Evolutionary conservation across 2,888 invertebrate species (phyloP).

Genomic region (Ornithoptera priamus): DNA sequence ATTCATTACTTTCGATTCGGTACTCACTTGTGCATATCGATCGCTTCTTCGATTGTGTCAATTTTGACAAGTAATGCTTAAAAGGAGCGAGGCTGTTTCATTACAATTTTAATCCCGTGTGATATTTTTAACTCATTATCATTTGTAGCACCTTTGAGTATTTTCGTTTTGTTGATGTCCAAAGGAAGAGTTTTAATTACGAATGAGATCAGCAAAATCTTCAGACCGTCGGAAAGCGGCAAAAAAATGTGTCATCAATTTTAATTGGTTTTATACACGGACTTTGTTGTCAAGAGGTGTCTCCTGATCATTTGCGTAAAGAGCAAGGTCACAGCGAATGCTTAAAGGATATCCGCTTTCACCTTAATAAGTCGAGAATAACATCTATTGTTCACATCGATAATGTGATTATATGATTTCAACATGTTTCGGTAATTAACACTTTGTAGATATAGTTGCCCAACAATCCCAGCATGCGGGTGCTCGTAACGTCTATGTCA

Average conservation of each 20-base stretch:
- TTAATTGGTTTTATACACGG: conserved; percentile 37
- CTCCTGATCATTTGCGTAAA: conserved; percentile 59
- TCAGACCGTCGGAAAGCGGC: conserved; percentile 7
- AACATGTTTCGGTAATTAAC: conserved; percentile 64
- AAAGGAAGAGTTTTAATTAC: conserved; percentile 25
- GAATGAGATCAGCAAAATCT: conserved; percentile 23
- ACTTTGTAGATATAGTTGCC: conserved; percentile 35
- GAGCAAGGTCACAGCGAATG: conserved; percentile 73
- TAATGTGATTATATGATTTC: conserved; percentile 56
- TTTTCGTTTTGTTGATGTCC: conserved; percentile 20
- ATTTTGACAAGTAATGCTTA: conserved; percentile 43
- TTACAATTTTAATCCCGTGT: conserved; percentile 27
- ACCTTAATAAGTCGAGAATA: conserved; percentile 67
- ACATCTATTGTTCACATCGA: conserved; percentile 52
- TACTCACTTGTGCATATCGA: conserved; percentile 37
- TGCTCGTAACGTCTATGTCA: conserved; percentile 50
- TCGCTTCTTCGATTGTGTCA: conserved; percentile 46
- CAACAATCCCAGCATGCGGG: conserved; percentile 35
- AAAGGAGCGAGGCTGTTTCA: conserved; percentile 40
- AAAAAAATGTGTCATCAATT: conserved; percentile 22
- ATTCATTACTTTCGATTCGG: conserved; percentile 50
- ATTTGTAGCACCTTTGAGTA: conserved; percentile 14
- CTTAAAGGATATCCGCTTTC: conserved; percentile 73
- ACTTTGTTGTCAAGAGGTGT: conserved; percentile 53
- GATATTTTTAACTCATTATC: conserved; percentile 29